Percentiles rank a stretch among this genome's conserved stretches.
These are phyloP conservation scores for Rugalucina vietnamica DNA, from an alignment of 2,888 invertebrate species.

Conservation along the genomic window DNA sequence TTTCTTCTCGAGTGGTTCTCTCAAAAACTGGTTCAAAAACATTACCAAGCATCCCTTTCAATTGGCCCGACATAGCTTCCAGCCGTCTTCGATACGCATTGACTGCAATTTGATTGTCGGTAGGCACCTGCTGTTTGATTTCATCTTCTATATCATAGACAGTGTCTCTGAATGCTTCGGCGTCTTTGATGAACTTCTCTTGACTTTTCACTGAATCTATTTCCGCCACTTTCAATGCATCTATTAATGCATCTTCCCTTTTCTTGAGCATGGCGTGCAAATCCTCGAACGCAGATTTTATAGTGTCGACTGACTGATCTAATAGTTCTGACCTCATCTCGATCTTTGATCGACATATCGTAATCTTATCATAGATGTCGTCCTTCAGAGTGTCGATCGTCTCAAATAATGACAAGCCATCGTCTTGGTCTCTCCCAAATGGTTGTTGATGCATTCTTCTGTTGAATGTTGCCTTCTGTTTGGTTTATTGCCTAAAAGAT, in stretches of 20 bases:
- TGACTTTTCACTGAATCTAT: neutral
- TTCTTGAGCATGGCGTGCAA: neutral
- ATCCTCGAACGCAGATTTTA: neutral
- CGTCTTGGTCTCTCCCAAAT: no score
- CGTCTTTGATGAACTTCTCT: neutral
- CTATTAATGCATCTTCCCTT: neutral
- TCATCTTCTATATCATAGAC: neutral
- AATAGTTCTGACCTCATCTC: neutral
- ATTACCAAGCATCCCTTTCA: neutral
- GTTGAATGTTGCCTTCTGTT: no score
- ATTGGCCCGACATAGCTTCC: neutral
- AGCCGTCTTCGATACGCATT: neutral
- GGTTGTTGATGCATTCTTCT: no score
- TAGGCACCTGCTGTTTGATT: neutral
- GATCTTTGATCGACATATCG: neutral
- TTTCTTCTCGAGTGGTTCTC: neutral
- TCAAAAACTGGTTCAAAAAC: neutral
- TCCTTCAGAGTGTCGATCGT: neutral
- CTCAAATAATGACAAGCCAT: neutral
- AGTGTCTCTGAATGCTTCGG: neutral
- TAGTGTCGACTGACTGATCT: neutral
- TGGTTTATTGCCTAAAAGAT: no score
- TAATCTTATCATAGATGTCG: neutral
- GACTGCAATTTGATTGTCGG: neutral
- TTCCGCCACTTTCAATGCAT: no score